Evolutionary conservation across 2,797 vertebrate species (phyloP).

Genomic region (Salarias fasciatus): DNA sequence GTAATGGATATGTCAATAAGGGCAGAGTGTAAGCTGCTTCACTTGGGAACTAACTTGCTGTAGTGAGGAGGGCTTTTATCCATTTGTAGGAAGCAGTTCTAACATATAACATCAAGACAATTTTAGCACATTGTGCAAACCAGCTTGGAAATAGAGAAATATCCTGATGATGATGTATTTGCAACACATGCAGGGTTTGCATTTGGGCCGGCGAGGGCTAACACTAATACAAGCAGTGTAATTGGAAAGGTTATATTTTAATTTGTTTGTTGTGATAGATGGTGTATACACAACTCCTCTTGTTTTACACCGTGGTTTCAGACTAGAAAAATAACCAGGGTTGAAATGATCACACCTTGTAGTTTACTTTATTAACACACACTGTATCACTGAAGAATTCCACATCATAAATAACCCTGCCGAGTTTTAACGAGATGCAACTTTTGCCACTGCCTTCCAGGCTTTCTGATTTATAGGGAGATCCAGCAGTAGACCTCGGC

Average conservation of each 20-base stretch:
- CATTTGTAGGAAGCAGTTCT: slow-evolving; percentile 43
- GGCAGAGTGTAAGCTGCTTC: slow-evolving; percentile 34
- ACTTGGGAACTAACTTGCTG: slow-evolving; percentile 41
- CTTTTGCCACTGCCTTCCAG: slow-evolving; percentile 50
- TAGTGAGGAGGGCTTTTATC: slow-evolving; percentile 41
- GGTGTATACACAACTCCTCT: slow-evolving; percentile 12
- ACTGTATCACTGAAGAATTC: slow-evolving; percentile 55
- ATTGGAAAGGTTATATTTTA: slow-evolving; percentile 64
- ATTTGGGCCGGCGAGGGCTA: slow-evolving; percentile 32
- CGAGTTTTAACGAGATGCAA: slow-evolving; percentile 66
- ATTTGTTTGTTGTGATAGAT: slow-evolving; percentile 61
- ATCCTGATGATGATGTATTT: slow-evolving; percentile 52
- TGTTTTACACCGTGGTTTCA: slow-evolving; percentile 34
- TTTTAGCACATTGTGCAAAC: slow-evolving; percentile 30
- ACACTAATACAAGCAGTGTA: slow-evolving; percentile 42
- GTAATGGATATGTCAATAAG: slow-evolving; percentile 58
- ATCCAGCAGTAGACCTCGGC: slow-evolving; percentile 34
- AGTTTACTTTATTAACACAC: slow-evolving; percentile 62
- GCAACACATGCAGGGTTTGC: slow-evolving; percentile 31
- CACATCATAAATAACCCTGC: slow-evolving; percentile 70
- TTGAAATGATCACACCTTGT: slow-evolving; percentile 52
- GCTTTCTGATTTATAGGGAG: slow-evolving; percentile 62
- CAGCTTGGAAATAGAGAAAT: slow-evolving; percentile 28
- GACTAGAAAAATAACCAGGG: slow-evolving; percentile 46
- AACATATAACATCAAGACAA: slow-evolving; percentile 25